Evolutionary conservation across 2,113 vertebrate species (phyloP), one percentile per base, ranked within the genome.

Genomic region (Acrocephalus kingi): DNA sequence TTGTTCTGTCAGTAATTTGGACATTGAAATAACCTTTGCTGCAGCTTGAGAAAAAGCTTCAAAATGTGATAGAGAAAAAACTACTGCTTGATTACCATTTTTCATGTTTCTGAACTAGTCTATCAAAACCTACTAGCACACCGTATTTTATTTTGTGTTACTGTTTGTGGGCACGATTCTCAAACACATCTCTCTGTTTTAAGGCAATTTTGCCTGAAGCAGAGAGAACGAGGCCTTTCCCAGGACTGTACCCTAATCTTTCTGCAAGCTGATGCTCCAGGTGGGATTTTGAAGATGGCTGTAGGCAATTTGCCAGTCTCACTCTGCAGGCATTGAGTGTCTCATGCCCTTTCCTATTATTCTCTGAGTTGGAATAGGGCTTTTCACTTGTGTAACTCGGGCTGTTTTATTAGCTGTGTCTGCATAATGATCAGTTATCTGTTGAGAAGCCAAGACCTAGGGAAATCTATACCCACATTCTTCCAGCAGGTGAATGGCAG

Each of bases 401-500:
- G 72, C 84, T 89, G 48, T 48, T 89, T 89, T 71, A 59, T 59
- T 81, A 71, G 83, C 83, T 67, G 15, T 62, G 82, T 76, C 94
- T 92, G 79, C 83, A 86, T 92, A 88, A 88, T 67, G 85, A 83
- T 88, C 66, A 82, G 88, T 90, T 91, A 91, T 87, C 87, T 84
- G 63, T 83, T 12, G 3, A 90, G 71, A 90, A 88, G 82, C 82
- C 61, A 93, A 91, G 90, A 43, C 58, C 33, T 55, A 21, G 68
- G 59, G 78, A 80, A 76, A 88, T 81, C 64, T 90, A 83, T 96
- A 78, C 71, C 72, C 51, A 55, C 67, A 43, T 85, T 96, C 87
- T 91, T 82, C 55, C 71, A 96, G 71, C 84, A 93, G 93, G 90
- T 95, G 91, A 95, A 87, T 71, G 81, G 93, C 71, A 86, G 82